Base-by-base conservation (phyloP, 1,140 invertebrate species). In the Aphelinus certus region DNA sequence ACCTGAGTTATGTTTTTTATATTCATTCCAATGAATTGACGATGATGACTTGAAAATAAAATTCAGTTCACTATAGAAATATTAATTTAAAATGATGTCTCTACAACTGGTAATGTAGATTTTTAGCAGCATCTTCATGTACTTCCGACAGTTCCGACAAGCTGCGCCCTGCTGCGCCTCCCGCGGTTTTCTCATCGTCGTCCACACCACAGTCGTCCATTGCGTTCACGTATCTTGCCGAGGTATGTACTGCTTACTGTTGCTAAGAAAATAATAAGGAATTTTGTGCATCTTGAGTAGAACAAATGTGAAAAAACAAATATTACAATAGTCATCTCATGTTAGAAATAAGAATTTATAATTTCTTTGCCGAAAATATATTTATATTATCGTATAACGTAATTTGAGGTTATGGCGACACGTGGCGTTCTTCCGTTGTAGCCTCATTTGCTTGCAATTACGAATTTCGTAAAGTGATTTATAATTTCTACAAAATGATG, bases 401-500 rank as follows among this genome's bases (percentile, higher is more conserved):
- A 26, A 26, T 55, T 67, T 51, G 43, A 76, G 75, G 75, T 76
- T 76, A 76, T 68, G 58, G 0, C 6, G 46, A 56, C 75, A 76
- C 75, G 75, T 76, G 75, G 60, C 67, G 26, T 26, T 26, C 26
- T 26, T 26, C 26, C 26, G 26, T 26, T 26, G 26, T 26, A 26
- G 26, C 26, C 26, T 26, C 26, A 26, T 26, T 26, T 26, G 26
- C 26, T 26, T 26, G 26, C 26, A 26, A 26, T 26, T 26, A 26
- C 26, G 26, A 26, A 26, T 26, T 26, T 26, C 26, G 26, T 26
- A 26, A 26, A 26, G 26, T 26, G 26, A 26, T 26, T 26, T 26
- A 26, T 26, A 26, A 26, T 26, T 26, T 26, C 26, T 26, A 26
- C 26, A 26, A 66, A 46, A 79, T 85, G 81, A 87, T 86, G 82